phyloP scores from a whole-genome alignment of 2,888 invertebrate genomes.

The Neoaliturus tenellus region DNA sequence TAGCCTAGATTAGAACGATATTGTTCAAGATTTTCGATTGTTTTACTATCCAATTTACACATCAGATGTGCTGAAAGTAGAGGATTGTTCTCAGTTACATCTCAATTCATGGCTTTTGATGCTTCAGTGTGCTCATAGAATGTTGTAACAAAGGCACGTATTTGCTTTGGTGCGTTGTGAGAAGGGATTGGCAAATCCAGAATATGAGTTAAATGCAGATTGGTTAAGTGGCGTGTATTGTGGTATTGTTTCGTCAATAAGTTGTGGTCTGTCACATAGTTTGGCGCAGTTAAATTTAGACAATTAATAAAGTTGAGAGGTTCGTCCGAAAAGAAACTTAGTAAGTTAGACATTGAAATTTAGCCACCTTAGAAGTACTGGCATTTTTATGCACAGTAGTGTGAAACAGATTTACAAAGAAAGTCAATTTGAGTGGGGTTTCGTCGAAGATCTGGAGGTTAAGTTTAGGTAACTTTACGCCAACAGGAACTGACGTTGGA shows the following conservation, averaged over 20 bases:
- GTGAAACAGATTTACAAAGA: conserved; percentile 11
- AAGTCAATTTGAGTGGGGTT: neutral
- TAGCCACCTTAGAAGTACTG: neutral
- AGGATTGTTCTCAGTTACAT: neutral
- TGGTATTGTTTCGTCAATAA: too few species aligned
- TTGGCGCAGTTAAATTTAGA: neutral
- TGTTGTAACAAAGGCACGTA: neutral
- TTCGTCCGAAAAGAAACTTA: too few species aligned
- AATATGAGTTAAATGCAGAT: neutral
- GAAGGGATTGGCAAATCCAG: neutral
- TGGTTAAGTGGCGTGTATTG: neutral
- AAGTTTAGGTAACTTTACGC: neutral
- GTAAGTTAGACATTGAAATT: neutral
- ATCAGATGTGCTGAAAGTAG: neutral
- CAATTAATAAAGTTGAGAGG: neutral
- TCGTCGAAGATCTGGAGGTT: neutral
- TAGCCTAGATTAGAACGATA: neutral
- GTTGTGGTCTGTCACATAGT: too few species aligned
- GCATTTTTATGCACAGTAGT: neutral
- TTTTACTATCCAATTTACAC: neutral
- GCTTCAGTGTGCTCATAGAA: conserved; percentile 7
- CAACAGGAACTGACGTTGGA: too few species aligned
- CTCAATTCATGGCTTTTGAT: neutral
- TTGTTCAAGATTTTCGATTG: too few species aligned
- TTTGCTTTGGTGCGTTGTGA: neutral